A percentile compares a stretch with the other conserved stretches of the same genome.
These are phyloP conservation scores for Oplegnathus fasciatus DNA, from an alignment of 2,113 vertebrate species.

Conservation along the genomic window DNA sequence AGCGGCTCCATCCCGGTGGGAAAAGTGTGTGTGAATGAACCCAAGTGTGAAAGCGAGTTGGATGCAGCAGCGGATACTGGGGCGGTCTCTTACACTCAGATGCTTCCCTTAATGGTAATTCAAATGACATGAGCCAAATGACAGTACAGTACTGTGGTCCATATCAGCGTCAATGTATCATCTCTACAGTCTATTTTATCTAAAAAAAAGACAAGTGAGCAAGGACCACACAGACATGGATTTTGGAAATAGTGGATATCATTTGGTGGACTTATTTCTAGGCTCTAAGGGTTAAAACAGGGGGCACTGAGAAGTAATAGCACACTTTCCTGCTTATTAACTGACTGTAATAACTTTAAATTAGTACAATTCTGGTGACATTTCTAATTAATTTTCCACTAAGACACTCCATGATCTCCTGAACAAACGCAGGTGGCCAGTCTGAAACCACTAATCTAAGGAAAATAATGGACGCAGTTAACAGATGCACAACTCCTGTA, in stretches of 20 bases:
- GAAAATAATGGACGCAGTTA: not conserved
- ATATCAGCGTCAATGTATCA: not conserved
- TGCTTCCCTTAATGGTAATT: constrained; percentile 64
- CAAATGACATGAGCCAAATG: constrained; percentile 63
- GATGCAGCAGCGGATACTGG: constrained; percentile 71
- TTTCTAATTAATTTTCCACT: not conserved
- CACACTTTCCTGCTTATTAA: not conserved
- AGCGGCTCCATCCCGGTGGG: constrained; percentile 92
- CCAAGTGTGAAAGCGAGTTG: constrained; percentile 71
- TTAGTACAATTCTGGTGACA: not conserved
- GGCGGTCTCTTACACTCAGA: constrained; percentile 78
- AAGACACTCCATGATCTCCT: not conserved
- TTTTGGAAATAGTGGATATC: not conserved
- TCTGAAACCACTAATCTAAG: not conserved
- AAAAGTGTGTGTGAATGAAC: constrained; percentile 85
- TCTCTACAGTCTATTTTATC: not conserved
- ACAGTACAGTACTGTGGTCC: constrained; percentile 1
- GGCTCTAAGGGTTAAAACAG: not conserved
- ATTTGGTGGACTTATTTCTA: not conserved
- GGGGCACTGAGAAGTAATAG: not conserved
- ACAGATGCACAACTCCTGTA: not conserved
- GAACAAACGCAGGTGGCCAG: not conserved
- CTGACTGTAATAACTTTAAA: not conserved
- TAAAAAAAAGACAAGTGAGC: not conserved
- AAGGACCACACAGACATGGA: not conserved